Conservation (phyloP, 2,888 invertebrate species). For the Pelosia muscerda region DNA sequence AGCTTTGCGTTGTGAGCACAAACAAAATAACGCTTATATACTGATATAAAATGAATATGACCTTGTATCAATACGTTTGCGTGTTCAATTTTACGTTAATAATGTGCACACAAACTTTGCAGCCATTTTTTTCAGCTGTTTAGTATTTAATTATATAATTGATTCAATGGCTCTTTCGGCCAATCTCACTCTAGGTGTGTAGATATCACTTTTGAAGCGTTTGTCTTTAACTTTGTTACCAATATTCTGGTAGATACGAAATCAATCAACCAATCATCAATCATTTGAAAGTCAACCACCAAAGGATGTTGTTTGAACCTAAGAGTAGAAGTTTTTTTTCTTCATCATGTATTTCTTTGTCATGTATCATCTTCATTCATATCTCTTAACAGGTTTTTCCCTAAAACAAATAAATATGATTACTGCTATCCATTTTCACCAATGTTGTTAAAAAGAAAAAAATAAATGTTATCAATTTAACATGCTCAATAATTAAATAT, state of each 20-base stretch:
- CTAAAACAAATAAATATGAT: not conserved
- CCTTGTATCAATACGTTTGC: slow-evolving; percentile 31
- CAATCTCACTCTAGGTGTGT: not conserved
- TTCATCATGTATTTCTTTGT: not conserved
- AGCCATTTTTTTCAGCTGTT: not conserved
- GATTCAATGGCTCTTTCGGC: not conserved
- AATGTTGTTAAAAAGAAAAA: too few relatives aligned
- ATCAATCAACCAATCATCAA: too few relatives aligned
- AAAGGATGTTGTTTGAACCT: not conserved
- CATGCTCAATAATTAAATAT: too few relatives aligned
- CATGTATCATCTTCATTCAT: too few relatives aligned
- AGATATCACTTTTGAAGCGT: not conserved
- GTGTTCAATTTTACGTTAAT: slow-evolving; percentile 7
- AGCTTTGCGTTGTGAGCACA: slow-evolving; percentile 46
- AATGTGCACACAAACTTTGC: not conserved
- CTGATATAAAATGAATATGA: slow-evolving; percentile 47
- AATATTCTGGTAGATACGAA: not conserved
- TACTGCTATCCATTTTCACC: too few relatives aligned
- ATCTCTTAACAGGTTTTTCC: not conserved
- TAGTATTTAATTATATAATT: not conserved
- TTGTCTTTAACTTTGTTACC: not conserved
- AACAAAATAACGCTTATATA: slow-evolving; percentile 37
- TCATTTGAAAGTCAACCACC: not conserved
- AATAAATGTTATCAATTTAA: too few relatives aligned
- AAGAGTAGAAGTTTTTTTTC: not conserved